phyloP scores from a whole-genome alignment of 2,888 invertebrate genomes.

The Sturmia bella region DNA sequence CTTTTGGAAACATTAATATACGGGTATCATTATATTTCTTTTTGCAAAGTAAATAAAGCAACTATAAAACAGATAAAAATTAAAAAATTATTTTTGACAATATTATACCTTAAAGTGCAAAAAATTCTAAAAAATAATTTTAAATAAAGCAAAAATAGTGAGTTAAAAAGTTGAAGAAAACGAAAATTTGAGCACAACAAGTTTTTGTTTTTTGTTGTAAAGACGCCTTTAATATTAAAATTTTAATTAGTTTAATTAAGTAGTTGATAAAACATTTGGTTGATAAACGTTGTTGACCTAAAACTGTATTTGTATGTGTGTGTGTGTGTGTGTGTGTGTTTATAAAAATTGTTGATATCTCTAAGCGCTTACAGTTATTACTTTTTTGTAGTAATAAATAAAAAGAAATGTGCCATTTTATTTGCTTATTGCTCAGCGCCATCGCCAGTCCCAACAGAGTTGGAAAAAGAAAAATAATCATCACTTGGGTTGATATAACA shows the following conservation, averaged over 20 bases:
- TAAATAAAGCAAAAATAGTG: slow-evolving; percentile 24
- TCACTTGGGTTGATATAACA: slow-evolving; percentile 33
- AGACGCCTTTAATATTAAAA: too few species aligned
- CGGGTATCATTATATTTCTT: slow-evolving; percentile 70
- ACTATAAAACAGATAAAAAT: slow-evolving; percentile 36
- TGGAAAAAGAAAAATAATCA: slow-evolving; percentile 28
- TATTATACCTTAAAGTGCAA: slow-evolving; percentile 67
- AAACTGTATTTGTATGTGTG: slow-evolving; percentile 31
- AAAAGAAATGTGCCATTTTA: slow-evolving; percentile 27
- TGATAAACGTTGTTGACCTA: slow-evolving; percentile 56
- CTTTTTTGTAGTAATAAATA: slow-evolving; percentile 15
- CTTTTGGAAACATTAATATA: slow-evolving; percentile 78
- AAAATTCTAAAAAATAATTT: neutral
- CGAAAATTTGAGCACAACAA: neutral
- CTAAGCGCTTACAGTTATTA: neutral
- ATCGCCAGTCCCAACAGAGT: slow-evolving; percentile 24
- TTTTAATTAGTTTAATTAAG: too few species aligned
- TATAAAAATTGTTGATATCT: slow-evolving; percentile 1
- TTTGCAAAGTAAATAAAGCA: slow-evolving; percentile 50
- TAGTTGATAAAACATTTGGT: slow-evolving; percentile 6
- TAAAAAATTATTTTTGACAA: slow-evolving; percentile 58
- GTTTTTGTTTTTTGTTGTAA: too few species aligned
- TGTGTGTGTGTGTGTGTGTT: slow-evolving; percentile 5
- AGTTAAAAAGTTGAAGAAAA: neutral
- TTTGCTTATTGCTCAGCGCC: neutral